Evolutionary conservation across 2,797 vertebrate genomes (phyloP), one percentile per base, ranked within the genome.

Genomic region (Dryobates pubescens): DNA sequence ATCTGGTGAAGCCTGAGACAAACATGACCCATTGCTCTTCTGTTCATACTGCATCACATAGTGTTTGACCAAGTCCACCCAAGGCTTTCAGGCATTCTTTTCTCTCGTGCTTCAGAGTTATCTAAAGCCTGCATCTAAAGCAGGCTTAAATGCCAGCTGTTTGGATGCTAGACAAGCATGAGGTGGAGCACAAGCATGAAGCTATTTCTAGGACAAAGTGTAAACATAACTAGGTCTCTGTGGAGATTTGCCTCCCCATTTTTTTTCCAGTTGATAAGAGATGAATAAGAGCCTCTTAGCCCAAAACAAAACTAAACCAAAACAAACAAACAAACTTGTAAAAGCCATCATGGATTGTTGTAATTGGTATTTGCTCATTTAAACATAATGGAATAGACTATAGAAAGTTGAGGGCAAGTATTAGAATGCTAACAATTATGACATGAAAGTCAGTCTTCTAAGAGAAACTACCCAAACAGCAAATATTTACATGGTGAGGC

Each of bases 11-110:
- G 19, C 49, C 56, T 6, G 10, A 90, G 24, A 58, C 30, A 82
- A 47, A 57, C 36, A 65, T 0, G 4, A 49, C 36, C 26, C 13
- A 6, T 4, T 17, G 19, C 41, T 59, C 30, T 38, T 65, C 58
- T 38, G 30, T 18, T 16, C 43, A 24, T 18, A 49, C 11, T 6
- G 0, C 26, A 26, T 27, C 53, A 41, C 0, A 0, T 12, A 20
- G 47, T 53, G 41, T 26, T 78, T 61, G 17, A 32, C 9, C 32
- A 71, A 23, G 24, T n/a, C 45, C 30, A 17, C 23, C 12, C 75
- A 67, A 74, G 17, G n/a, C 24, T 51, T 57, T 36, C 57, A 6
- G 9, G 36, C 56, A 78, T 62, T 78, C 43, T 70, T 56, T 53
- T 41, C 24, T 45, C 47, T 71, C 43, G 5, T 36, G 26, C 30